Conservation (phyloP, 2,113 vertebrate species). For the Drymodes brunneopygia region DNA sequence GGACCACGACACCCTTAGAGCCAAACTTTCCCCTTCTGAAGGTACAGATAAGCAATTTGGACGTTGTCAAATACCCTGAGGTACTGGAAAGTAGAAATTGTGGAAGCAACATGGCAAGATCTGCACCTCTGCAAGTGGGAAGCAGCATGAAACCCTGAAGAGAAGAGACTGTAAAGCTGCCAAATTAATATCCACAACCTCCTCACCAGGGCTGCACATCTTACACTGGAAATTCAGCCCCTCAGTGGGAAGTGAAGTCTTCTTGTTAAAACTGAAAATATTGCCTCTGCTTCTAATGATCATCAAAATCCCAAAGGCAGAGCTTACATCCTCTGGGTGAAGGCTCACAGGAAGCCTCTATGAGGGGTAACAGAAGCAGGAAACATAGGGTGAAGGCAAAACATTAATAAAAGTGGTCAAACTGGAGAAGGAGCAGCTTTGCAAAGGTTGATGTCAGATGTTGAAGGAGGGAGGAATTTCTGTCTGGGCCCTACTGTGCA, state of each 20-base stretch:
- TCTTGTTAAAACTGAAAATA: not conserved
- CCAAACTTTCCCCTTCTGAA: not conserved
- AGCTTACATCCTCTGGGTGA: not conserved
- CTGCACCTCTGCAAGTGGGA: not conserved
- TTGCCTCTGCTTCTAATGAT: not conserved
- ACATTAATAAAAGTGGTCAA: not conserved
- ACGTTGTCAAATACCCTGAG: not conserved
- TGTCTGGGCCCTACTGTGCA: rapidly evolving
- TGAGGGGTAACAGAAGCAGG: not conserved
- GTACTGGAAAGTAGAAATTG: not conserved
- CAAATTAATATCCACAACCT: not conserved
- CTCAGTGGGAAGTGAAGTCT: not conserved
- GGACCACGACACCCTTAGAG: not conserved
- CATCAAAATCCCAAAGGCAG: not conserved
- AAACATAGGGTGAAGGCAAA: not conserved
- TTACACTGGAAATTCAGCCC: not conserved
- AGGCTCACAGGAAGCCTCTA: not conserved
- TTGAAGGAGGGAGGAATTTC: not conserved
- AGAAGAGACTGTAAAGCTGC: not conserved
- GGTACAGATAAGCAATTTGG: not conserved
- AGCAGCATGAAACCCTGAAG: not conserved
- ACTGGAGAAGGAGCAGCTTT: not conserved
- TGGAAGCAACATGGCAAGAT: not conserved
- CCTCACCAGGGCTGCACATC: not conserved
- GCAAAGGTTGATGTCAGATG: not conserved